These are phyloP conservation scores for Oedothorax gibbosus DNA, from an alignment of 1,140 invertebrate genomes.

Conservation along the genomic window DNA sequence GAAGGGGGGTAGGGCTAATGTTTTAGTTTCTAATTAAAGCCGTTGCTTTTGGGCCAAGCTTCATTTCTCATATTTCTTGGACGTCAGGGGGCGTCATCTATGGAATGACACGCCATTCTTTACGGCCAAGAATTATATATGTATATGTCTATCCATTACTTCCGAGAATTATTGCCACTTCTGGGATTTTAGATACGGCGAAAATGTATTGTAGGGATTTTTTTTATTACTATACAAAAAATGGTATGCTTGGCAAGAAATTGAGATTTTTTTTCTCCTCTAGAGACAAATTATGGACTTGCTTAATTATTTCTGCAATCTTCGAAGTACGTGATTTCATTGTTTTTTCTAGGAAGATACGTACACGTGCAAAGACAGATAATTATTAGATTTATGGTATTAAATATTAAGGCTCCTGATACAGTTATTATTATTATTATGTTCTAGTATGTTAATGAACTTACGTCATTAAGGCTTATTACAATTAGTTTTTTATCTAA, in stretches of 20 bases:
- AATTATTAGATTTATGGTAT: too few species aligned
- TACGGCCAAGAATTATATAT: not conserved
- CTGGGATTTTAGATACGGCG: conserved; percentile 35
- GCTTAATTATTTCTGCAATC: not conserved
- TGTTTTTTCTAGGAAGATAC: too few species aligned
- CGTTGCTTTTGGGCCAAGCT: conserved; percentile 18
- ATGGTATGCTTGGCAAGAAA: not conserved
- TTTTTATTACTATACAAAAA: not conserved
- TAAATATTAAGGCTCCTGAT: too few species aligned
- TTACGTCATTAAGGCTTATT: too few species aligned
- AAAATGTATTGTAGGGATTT: conserved; percentile 16
- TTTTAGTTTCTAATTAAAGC: conserved; percentile 58
- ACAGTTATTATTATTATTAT: too few species aligned
- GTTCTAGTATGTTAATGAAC: too few species aligned
- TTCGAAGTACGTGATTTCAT: too few species aligned
- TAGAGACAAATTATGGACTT: conserved; percentile 17
- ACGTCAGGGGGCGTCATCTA: conserved; percentile 22
- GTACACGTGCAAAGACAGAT: too few species aligned
- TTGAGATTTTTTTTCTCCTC: not conserved
- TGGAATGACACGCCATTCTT: conserved; percentile 1
- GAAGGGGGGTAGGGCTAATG: conserved; percentile 36
- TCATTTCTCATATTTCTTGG: conserved; percentile 47
- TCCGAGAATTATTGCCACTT: conserved; percentile 18
- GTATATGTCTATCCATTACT: conserved; percentile 21
- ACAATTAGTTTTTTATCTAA: too few species aligned